These are phyloP conservation scores for Catocala sponsa DNA, from an alignment of 2,888 invertebrate species.

Conservation along the genomic window DNA sequence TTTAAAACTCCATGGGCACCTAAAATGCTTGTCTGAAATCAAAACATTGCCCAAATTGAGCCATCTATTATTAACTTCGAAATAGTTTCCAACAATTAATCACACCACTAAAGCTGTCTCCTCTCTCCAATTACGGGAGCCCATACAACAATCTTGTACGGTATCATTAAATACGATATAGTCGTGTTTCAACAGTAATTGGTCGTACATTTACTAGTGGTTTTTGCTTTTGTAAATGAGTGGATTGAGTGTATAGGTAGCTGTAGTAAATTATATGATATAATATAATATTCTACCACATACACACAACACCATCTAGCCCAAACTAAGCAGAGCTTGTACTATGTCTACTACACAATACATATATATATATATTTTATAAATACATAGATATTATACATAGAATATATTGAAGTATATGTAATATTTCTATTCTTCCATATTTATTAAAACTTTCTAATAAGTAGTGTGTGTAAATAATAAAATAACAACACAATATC, in stretches of 20 bases:
- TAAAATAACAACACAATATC: background rate
- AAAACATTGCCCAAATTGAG: background rate
- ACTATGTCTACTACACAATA: no score
- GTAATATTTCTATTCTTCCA: no score
- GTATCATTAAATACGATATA: constrained; percentile 33
- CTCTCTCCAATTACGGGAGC: constrained; percentile 39
- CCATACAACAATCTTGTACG: constrained; percentile 36
- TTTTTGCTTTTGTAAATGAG: constrained; percentile 16
- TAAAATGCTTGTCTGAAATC: background rate
- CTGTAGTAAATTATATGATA: no score
- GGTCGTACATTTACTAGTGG: constrained; percentile 27
- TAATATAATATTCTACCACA: no score
- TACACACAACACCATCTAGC: no score
- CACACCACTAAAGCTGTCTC: constrained; percentile 19
- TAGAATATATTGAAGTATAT: no score
- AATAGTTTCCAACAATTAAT: constrained; percentile 7
- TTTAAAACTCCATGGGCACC: no score
- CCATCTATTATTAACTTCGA: background rate
- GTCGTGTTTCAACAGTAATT: constrained; percentile 29
- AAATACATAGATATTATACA: no score
- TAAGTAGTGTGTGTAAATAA: background rate
- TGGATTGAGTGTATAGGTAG: no score
- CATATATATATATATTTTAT: no score
- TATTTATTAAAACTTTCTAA: no score
- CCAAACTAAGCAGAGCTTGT: no score